Conservation (phyloP, 92 coral and sea anemone genomes). For the Zoanthus sociatus region DNA sequence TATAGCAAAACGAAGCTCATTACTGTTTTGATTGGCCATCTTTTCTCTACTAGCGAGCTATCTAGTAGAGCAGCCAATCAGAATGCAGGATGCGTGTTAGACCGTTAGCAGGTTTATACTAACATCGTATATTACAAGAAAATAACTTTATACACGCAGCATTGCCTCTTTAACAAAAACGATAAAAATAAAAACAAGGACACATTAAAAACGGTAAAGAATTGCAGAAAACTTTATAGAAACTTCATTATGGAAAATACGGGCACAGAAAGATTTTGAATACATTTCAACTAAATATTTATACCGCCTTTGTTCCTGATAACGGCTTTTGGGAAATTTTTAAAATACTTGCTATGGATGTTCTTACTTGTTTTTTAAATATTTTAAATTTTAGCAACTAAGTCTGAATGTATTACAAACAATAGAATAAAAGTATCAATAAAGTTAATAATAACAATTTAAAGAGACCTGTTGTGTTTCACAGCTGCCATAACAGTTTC, state of each 20-base stretch:
- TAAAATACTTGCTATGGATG: neutral
- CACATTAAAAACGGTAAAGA: no score
- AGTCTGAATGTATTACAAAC: neutral
- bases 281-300: neutral
- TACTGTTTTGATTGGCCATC: no score
- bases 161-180: no score
- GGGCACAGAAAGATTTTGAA: neutral
- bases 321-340: neutral
- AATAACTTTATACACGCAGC: no score
- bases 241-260: neutral
- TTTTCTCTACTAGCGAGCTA: no score
- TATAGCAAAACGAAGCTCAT: no score
- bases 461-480: constrained; percentile 61
- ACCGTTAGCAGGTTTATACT: no score
- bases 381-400: neutral
- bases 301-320: neutral
- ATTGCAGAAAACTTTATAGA: neutral
- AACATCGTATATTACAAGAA: no score
- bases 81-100: no score
- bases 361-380: neutral
- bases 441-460: neutral
- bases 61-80: no score
- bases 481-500: constrained; percentile 62
- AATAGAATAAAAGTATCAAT: neutral
- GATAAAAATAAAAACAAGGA: no score